phyloP scores from a whole-genome alignment of 2,888 invertebrate species.

The Eristalis arbustorum region DNA sequence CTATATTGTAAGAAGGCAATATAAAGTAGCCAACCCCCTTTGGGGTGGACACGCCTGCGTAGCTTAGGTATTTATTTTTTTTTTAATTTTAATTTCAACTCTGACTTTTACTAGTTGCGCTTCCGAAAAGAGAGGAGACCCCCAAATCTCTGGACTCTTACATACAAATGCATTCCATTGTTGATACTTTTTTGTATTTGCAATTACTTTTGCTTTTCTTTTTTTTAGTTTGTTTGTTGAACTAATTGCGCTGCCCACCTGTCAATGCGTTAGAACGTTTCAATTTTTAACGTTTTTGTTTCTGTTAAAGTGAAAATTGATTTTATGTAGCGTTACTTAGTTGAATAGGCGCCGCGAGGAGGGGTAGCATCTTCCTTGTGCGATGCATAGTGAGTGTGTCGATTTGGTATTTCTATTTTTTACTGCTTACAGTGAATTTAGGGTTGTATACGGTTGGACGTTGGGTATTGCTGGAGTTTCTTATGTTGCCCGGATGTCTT shows the following conservation, averaged over 20 bases:
- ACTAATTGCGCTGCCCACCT: constrained; percentile 14
- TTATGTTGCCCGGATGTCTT: background rate
- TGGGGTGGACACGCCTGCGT: constrained; percentile 34
- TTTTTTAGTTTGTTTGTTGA: background rate
- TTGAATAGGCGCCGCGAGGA: background rate
- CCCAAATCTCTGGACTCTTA: constrained; percentile 33
- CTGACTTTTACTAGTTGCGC: constrained; percentile 30
- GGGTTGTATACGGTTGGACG: background rate
- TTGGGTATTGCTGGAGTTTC: background rate
- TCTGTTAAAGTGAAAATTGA: background rate
- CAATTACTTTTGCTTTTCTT: constrained; percentile 11
- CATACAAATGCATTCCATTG: constrained; percentile 67
- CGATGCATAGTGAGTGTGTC: constrained; percentile 8
- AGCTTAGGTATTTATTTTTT: constrained; percentile 68
- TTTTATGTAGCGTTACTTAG: background rate
- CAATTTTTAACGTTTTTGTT: background rate
- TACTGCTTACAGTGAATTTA: background rate
- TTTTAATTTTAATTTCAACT: constrained; percentile 42
- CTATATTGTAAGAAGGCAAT: constrained; percentile 59
- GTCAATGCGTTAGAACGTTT: background rate
- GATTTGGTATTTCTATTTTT: constrained; percentile 33
- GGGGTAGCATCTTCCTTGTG: background rate
- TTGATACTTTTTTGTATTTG: constrained; percentile 24
- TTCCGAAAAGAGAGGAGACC: constrained; percentile 40
- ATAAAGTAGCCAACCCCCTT: background rate